Percentiles rank a stretch among this genome's conserved stretches.
These are phyloP conservation scores for Uloborus plumipes DNA, from an alignment of 2,888 invertebrate genomes.

Conservation along the genomic window DNA sequence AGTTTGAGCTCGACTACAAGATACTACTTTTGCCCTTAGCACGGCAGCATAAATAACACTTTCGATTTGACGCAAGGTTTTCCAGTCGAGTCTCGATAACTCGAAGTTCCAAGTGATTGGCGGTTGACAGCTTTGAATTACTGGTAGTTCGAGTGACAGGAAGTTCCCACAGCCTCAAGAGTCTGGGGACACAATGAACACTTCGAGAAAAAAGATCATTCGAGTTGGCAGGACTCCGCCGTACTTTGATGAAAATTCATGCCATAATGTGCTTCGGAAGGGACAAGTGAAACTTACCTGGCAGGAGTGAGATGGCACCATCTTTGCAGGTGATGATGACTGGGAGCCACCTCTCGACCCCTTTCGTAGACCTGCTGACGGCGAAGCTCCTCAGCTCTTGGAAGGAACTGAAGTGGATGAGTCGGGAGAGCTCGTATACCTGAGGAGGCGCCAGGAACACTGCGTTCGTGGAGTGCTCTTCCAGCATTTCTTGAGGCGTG, in stretches of 20 bases:
- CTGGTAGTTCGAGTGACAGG: too few relatives aligned
- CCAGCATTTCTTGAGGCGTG: conserved; percentile 75
- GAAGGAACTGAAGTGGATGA: conserved; percentile 76
- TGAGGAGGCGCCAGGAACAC: conserved; percentile 81
- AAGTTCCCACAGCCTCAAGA: too few relatives aligned
- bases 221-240: too few relatives aligned
- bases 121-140: too few relatives aligned
- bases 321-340: conserved; percentile 75
- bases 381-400: conserved; percentile 77
- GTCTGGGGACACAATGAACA: too few relatives aligned
- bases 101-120: too few relatives aligned
- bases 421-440: conserved; percentile 80
- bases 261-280: neutral
- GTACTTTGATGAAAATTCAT: neutral
- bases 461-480: conserved; percentile 71
- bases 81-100: too few relatives aligned
- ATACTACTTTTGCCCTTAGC: too few relatives aligned
- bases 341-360: conserved; percentile 76
- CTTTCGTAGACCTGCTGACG: conserved; percentile 74
- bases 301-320: conserved; percentile 76
- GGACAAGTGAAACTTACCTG: conserved; percentile 74
- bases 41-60: too few relatives aligned
- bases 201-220: too few relatives aligned
- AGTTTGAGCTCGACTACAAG: too few relatives aligned
- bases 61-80: too few relatives aligned